phyloP scores from a whole-genome alignment of 2,113 vertebrate species.

The Oryctolagus cuniculus region DNA sequence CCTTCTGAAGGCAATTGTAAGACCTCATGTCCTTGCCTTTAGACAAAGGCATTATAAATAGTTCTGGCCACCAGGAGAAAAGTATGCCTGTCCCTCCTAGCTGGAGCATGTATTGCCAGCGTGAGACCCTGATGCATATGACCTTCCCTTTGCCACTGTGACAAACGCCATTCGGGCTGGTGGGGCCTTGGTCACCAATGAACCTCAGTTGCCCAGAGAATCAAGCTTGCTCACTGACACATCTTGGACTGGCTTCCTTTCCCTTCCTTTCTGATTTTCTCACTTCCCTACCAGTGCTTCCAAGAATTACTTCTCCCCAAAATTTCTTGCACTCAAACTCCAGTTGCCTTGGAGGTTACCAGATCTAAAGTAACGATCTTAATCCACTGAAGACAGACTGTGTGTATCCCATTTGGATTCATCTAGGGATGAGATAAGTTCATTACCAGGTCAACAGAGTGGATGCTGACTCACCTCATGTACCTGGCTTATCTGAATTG shows the following conservation, averaged over 20 bases:
- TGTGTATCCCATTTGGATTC: not conserved
- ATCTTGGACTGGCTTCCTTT: not conserved
- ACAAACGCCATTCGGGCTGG: not conserved
- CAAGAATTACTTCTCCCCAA: not conserved
- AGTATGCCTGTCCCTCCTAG: not conserved
- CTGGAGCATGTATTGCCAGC: not conserved
- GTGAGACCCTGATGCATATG: not conserved
- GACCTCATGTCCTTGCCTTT: no score
- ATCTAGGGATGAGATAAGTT: not conserved
- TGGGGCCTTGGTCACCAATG: rapidly evolving
- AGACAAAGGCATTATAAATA: not conserved
- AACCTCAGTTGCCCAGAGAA: not conserved
- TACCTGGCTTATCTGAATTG: not conserved
- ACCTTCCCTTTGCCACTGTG: not conserved
- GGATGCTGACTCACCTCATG: not conserved
- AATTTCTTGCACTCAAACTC: not conserved
- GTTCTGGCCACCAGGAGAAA: not conserved
- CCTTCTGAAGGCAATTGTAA: not conserved
- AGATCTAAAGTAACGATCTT: not conserved
- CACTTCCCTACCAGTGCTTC: not conserved
- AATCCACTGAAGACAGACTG: not conserved
- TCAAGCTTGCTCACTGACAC: not conserved
- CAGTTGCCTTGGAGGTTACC: not conserved
- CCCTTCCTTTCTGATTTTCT: not conserved
- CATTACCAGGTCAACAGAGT: not conserved